A percentile compares a stretch with the other conserved stretches of the same genome.
phyloP scores from a whole-genome alignment of 2,797 vertebrate species.

The Tympanoctomys barrerae region DNA sequence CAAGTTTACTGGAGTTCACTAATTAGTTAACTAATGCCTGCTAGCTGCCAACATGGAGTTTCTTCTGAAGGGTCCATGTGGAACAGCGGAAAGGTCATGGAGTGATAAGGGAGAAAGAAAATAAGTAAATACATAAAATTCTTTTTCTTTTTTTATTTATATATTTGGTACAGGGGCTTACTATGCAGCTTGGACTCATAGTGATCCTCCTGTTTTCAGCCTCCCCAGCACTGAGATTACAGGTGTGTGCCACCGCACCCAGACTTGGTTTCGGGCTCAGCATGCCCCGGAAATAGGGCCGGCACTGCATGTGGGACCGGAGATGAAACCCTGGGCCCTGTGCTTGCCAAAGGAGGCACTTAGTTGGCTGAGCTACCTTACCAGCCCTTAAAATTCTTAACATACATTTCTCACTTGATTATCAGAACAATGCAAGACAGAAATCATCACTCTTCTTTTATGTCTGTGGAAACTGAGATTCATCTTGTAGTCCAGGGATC shows the following conservation, averaged over 20 bases:
- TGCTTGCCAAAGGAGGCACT: no score
- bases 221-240: no score
- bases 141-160: background rate
- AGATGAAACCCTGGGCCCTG: no score
- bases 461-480: background rate
- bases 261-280: no score
- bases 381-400: background rate
- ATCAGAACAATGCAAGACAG: constrained; percentile 22
- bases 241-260: no score
- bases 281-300: no score
- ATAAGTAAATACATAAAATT: background rate
- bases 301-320: no score
- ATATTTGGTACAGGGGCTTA: no score
- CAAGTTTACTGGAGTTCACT: background rate
- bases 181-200: no score
- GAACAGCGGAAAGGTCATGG: background rate
- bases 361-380: no score
- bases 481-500: constrained; percentile 8
- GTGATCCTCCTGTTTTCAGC: no score
- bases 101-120: background rate
- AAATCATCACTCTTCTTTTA: constrained; percentile 33
- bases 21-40: background rate
- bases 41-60: background rate
- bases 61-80: background rate
- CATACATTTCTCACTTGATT: constrained; percentile 2